Evolutionary conservation across 2,888 invertebrate genomes (phyloP).

Genomic region (Quadroppia sp.): DNA sequence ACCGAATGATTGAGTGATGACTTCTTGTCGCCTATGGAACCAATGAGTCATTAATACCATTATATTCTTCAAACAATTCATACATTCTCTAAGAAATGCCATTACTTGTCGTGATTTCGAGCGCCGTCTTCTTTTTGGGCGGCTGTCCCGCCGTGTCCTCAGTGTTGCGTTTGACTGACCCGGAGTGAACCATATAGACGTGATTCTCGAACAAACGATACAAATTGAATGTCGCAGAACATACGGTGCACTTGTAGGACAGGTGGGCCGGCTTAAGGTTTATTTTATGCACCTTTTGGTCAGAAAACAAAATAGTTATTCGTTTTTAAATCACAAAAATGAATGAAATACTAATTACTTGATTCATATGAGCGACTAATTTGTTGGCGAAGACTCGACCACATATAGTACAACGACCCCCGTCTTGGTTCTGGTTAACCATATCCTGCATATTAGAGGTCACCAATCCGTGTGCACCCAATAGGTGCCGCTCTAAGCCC

Average conservation of each 20-base stretch:
- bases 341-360: constrained; percentile 51
- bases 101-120: constrained; percentile 32
- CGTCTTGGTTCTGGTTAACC: constrained; percentile 89
- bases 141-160: constrained; percentile 30
- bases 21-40: background rate
- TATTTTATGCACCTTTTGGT: constrained; percentile 70
- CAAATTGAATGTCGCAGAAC: constrained; percentile 90
- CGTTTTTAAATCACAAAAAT: background rate
- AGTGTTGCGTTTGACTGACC: constrained; percentile 54
- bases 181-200: constrained; percentile 87
- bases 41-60: background rate
- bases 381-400: constrained; percentile 94
- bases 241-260: constrained; percentile 91
- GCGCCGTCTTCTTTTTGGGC: constrained; percentile 38
- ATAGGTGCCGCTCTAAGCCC: constrained; percentile 87
- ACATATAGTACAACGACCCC: constrained; percentile 89
- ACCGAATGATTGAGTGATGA: constrained; percentile 29
- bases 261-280: constrained; percentile 86
- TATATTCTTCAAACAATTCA: background rate
- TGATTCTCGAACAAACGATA: constrained; percentile 92
- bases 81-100: constrained; percentile 17
- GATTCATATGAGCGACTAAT: constrained; percentile 80
- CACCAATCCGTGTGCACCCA: constrained; percentile 89
- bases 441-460: constrained; percentile 95
- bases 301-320: background rate